Percentiles rank a stretch among this genome's conserved stretches.
Conservation (phyloP, 2,797 vertebrate species). For the Poeciliopsis paucimaculata region DNA sequence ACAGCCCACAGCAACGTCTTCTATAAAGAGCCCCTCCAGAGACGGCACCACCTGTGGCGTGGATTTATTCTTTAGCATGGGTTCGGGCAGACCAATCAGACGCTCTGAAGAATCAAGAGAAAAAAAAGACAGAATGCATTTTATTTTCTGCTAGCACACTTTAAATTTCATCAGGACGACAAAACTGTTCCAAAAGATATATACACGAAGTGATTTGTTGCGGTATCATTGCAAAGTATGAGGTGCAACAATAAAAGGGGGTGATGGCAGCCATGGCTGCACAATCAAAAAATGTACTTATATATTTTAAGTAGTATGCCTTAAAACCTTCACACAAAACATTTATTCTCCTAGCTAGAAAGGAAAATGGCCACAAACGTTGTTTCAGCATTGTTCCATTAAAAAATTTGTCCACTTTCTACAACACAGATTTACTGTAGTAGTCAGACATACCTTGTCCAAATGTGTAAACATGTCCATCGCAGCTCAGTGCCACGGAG, state of each 20-base stretch:
- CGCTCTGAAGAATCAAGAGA: slow-evolving; percentile 71
- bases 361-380: not conserved
- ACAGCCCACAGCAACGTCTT: slow-evolving; percentile 83
- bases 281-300: not conserved
- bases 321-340: not conserved
- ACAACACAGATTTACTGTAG: not conserved
- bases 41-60: slow-evolving; percentile 82
- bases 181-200: not conserved
- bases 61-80: slow-evolving; percentile 84
- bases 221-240: not conserved
- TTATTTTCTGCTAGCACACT: not conserved
- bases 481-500: slow-evolving; percentile 80
- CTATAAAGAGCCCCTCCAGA: slow-evolving; percentile 82
- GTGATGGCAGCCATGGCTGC: not conserved
- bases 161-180: not conserved
- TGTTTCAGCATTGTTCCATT: not conserved
- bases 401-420: not conserved
- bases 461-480: slow-evolving; percentile 85
- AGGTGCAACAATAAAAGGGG: not conserved
- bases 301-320: not conserved
- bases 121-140: not conserved
- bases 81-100: slow-evolving; percentile 83
- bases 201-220: not conserved
- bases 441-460: slow-evolving; percentile 79
- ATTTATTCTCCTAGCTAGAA: not conserved